These are phyloP conservation scores for Thymelicus sylvestris DNA, from an alignment of 2,888 invertebrate species.

Conservation along the genomic window DNA sequence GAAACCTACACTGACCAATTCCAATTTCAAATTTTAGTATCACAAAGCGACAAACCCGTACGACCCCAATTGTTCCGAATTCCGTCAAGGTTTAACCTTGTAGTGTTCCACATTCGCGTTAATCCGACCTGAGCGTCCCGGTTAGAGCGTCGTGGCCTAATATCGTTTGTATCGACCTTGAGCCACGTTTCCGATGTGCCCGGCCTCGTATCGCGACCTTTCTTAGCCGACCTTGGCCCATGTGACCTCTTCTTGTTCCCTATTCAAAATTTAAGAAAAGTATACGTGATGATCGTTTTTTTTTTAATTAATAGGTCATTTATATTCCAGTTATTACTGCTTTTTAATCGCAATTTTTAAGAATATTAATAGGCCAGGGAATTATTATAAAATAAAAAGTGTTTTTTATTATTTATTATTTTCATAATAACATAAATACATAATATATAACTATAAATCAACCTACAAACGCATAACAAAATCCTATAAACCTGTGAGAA, in stretches of 20 bases:
- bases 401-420: too few relatives aligned
- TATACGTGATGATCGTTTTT: too few relatives aligned
- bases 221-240: constrained; percentile 18
- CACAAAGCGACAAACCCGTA: background rate
- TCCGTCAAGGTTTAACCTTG: constrained; percentile 16
- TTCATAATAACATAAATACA: too few relatives aligned
- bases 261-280: too few relatives aligned
- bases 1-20: background rate
- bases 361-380: too few relatives aligned
- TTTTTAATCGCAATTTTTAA: too few relatives aligned
- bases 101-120: constrained; percentile 19
- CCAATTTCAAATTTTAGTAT: background rate
- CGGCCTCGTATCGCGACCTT: constrained; percentile 25
- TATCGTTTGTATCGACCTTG: constrained; percentile 24
- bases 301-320: too few relatives aligned
- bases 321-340: too few relatives aligned
- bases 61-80: constrained; percentile 19
- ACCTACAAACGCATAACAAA: too few relatives aligned
- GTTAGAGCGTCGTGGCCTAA: constrained; percentile 21
- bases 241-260: background rate
- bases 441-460: background rate
- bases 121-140: constrained; percentile 23
- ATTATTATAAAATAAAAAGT: too few relatives aligned
- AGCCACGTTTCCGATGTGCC: constrained; percentile 15
- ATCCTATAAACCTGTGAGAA: too few relatives aligned